Evolutionary conservation across 2,113 vertebrate species (phyloP).

Genomic region (Seriola aureovittata): DNA sequence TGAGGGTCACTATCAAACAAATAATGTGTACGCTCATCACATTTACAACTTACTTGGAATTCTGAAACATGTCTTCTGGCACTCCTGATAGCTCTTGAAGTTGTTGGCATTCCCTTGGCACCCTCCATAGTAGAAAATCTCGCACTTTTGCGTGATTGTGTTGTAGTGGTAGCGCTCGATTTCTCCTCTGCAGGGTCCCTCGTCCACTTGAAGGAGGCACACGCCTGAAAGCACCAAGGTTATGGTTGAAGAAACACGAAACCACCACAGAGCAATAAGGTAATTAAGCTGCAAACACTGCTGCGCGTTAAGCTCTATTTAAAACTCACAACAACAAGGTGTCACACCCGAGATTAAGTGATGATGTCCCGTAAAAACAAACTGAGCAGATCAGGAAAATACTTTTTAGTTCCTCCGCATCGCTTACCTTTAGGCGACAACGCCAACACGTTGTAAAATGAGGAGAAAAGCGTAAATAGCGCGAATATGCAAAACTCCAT

Average conservation of each 20-base stretch:
- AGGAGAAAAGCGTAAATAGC: constrained; percentile 51
- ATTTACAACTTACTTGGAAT: constrained; percentile 89
- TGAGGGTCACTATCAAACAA: background rate
- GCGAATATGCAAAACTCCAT: constrained; percentile 72
- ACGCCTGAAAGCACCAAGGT: constrained; percentile 61
- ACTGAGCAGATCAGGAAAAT: background rate
- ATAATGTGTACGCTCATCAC: background rate
- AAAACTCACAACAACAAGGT: background rate
- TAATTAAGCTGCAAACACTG: background rate
- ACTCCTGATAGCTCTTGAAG: constrained; percentile 85
- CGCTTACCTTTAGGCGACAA: constrained; percentile 66
- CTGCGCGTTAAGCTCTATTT: background rate
- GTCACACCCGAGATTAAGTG: background rate
- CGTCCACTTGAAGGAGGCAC: constrained; percentile 87
- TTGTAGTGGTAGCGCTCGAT: constrained; percentile 89
- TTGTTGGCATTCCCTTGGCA: constrained; percentile 93
- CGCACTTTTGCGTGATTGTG: constrained; percentile 88
- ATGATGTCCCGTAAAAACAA: background rate
- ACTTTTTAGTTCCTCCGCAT: background rate
- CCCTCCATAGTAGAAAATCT: constrained; percentile 89
- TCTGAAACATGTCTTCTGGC: constrained; percentile 87
- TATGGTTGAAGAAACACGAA: background rate
- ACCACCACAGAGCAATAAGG: background rate
- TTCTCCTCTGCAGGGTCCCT: constrained; percentile 86
- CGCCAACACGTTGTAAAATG: constrained; percentile 51